These are phyloP conservation scores for Chondrilla cf. caribensis DNA, from an alignment of 37 sponge, comb jelly and placozoan genomes.

Conservation along the genomic window DNA sequence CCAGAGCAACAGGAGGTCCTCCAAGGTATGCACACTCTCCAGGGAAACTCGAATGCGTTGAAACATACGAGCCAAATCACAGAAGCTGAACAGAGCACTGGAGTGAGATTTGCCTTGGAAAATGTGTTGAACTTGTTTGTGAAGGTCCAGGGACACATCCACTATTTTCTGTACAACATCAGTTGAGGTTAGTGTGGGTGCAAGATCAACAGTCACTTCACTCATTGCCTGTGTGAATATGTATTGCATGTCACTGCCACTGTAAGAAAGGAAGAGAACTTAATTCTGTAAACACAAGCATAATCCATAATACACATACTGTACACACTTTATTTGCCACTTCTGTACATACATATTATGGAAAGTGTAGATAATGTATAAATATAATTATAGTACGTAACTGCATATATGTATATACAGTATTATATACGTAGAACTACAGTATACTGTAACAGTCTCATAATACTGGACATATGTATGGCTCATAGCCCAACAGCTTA, in stretches of 20 bases:
- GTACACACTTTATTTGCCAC: too few relatives aligned
- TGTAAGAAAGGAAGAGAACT: background rate
- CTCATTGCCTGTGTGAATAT: background rate
- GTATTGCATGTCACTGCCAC: background rate
- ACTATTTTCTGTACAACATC: slow-evolving; percentile 6
- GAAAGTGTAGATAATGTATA: too few relatives aligned
- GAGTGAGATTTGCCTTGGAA: background rate
- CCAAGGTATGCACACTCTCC: background rate
- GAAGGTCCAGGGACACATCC: slow-evolving; percentile 16
- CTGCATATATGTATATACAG: too few relatives aligned
- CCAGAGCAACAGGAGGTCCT: slow-evolving; percentile 72
- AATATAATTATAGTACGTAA: too few relatives aligned
- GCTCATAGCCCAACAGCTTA: too few relatives aligned
- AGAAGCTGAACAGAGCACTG: background rate
- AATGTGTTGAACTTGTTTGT: slow-evolving; percentile 5
- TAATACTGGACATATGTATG: too few relatives aligned
- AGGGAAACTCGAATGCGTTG: background rate
- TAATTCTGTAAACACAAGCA: too few relatives aligned
- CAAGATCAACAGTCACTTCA: background rate
- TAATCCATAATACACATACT: too few relatives aligned
- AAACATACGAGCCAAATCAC: slow-evolving; percentile 5
- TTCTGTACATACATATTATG: too few relatives aligned
- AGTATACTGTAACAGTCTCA: too few relatives aligned
- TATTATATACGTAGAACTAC: too few relatives aligned
- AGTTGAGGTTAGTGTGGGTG: background rate